These are phyloP conservation scores for Agrotis puta DNA, from an alignment of 2,888 invertebrate genomes.

Conservation along the genomic window DNA sequence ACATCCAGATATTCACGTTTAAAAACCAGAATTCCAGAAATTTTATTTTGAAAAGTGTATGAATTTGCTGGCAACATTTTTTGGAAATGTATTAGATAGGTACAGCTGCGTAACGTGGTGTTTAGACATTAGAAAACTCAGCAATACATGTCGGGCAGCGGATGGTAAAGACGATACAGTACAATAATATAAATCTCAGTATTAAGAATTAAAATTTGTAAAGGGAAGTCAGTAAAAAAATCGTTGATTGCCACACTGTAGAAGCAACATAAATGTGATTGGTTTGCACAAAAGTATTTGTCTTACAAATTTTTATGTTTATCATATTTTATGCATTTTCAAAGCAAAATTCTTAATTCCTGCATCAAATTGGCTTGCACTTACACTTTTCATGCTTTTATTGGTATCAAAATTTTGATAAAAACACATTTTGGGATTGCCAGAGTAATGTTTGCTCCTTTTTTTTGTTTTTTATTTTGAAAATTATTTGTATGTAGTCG, in stretches of 20 bases:
- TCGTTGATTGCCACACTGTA: slow-evolving; percentile 52
- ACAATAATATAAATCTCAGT: too few species aligned
- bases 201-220: background rate
- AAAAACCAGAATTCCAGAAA: too few species aligned
- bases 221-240: slow-evolving; percentile 5
- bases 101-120: too few species aligned
- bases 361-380: slow-evolving; percentile 87
- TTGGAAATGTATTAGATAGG: too few species aligned
- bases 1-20: background rate
- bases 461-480: slow-evolving; percentile 76
- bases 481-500: slow-evolving; percentile 84
- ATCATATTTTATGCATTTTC: slow-evolving; percentile 76
- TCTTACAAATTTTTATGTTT: slow-evolving; percentile 56
- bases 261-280: slow-evolving; percentile 80
- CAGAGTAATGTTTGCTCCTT: slow-evolving; percentile 78
- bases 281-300: slow-evolving; percentile 82
- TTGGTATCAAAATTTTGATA: slow-evolving; percentile 70
- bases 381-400: slow-evolving; percentile 85
- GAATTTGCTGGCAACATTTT: too few species aligned
- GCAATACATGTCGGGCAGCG: too few species aligned
- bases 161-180: too few species aligned
- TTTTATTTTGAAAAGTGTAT: too few species aligned
- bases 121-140: too few species aligned
- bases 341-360: slow-evolving; percentile 70
- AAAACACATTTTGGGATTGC: slow-evolving; percentile 70